Percentiles rank a stretch among this genome's conserved stretches.
These are phyloP conservation scores for Trachythela sp. DNA, from an alignment of 64 coral and sea anemone species.

Conservation along the genomic window DNA sequence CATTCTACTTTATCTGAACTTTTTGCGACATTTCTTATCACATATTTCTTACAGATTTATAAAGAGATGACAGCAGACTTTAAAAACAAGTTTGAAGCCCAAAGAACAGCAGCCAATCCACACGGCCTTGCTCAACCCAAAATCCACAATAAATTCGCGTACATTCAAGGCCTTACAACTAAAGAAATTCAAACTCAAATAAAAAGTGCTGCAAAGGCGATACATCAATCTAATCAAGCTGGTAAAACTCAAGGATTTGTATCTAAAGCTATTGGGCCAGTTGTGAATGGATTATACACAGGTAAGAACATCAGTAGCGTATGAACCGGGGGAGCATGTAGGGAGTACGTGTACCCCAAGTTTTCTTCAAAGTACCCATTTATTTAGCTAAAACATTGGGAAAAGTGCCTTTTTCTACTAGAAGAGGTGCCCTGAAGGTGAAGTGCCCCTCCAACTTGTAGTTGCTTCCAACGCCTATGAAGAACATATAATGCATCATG, in stretches of 20 bases:
- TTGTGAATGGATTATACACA: background rate
- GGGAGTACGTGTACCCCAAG: no score
- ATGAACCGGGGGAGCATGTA: no score
- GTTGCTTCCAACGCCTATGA: no score
- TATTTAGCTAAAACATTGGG: no score
- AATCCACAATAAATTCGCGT: conserved; percentile 1
- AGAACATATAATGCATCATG: no score
- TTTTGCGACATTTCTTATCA: no score
- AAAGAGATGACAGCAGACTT: conserved; percentile 3
- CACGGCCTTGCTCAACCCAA: background rate
- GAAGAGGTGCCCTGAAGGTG: no score
- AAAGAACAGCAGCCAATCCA: background rate
- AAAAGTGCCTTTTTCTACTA: no score
- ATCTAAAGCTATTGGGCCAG: background rate
- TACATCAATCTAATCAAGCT: background rate
- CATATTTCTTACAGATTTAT: background rate
- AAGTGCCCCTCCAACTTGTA: no score
- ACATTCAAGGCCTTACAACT: background rate
- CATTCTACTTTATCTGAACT: no score
- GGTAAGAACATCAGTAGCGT: background rate
- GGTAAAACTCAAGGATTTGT: background rate
- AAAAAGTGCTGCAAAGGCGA: background rate
- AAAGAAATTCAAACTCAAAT: background rate
- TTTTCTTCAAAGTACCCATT: no score
- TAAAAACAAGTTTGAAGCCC: background rate